Conservation (phyloP, 2,797 vertebrate species). For the Cyclura pinguis region DNA sequence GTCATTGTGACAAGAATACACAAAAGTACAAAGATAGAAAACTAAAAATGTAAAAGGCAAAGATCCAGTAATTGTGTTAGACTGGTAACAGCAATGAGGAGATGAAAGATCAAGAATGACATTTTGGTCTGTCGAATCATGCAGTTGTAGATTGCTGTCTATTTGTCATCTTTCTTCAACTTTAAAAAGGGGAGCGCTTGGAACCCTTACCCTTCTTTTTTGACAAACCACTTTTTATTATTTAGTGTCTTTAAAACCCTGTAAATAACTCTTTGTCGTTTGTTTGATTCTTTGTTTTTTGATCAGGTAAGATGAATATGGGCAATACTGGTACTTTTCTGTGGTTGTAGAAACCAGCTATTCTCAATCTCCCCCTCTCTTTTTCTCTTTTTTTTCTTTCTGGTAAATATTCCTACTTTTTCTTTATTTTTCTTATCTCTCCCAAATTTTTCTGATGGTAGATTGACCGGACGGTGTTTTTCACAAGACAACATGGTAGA, state of each 20-base stretch:
- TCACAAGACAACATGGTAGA: too few species aligned
- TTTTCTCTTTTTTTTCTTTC: neutral
- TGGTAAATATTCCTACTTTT: neutral
- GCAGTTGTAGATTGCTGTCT: neutral
- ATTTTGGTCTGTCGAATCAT: conserved; percentile 13
- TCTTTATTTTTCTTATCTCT: neutral
- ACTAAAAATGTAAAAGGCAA: conserved; percentile 13
- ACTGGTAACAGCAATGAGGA: conserved; percentile 22
- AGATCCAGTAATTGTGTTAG: conserved; percentile 35
- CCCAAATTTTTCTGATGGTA: neutral
- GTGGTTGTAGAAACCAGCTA: neutral
- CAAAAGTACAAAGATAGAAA: conserved; percentile 66
- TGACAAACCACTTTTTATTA: neutral
- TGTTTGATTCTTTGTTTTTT: neutral
- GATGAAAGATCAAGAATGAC: conserved; percentile 22
- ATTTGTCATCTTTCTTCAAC: conserved; percentile 1
- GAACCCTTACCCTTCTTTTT: neutral
- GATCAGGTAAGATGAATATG: neutral
- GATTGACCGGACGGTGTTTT: neutral
- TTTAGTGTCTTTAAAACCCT: neutral
- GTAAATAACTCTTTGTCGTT: neutral
- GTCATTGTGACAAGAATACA: conserved; percentile 60
- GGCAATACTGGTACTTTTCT: neutral
- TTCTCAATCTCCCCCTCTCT: neutral
- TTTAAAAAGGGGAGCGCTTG: neutral